Evolutionary conservation across 1,140 invertebrate genomes (phyloP), one percentile per base, ranked within the genome.

Genomic region (Zaprionus davidi): DNA sequence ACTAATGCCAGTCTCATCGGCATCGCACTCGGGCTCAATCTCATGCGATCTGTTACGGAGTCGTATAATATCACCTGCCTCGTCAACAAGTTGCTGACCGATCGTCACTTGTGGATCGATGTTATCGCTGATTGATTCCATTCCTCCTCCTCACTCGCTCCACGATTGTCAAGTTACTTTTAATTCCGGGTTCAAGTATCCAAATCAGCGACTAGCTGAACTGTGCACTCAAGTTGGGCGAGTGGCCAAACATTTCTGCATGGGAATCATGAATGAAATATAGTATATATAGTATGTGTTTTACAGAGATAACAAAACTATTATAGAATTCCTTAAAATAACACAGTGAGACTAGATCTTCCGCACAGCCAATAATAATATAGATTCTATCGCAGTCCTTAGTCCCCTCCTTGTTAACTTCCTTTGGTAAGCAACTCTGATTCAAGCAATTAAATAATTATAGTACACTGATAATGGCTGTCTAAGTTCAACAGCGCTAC

Each of bases 121-220:
- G 93, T 95, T 95, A 87, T 95, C 94, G 91, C 93, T 94, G 92
- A 95, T 94, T 91, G 94, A 95, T 93, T 95, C 95, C 95, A 95
- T 95, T 78, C 78, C 90, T 70, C 36, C 17, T n/a, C 78, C 22
- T 2, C 22, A 2, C 24, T 13, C 22, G 1, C 24, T 13, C 34
- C n/a, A 17, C 20, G 41, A 22, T 15, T 12, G n/a, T 17, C n/a
- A 26, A 60, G 13, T 7, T 9, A 28, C 11, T 12, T 66, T 1
- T 6, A 7, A 66, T 28, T 24, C 55, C 3, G 13, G 31, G 26
- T 44, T 51, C 38, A 38, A 17, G n/a, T 6, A 31, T 38, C 51
- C 5, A 22, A 12, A 22, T 44, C 44, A 68, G 41, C 56, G 15
- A 58, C 15, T 22, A 67, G 57, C 46, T 68, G 26, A 20, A 3